Evolutionary conservation across 2,888 invertebrate species (phyloP).

Genomic region (Hirtodrosophila cameraria): DNA sequence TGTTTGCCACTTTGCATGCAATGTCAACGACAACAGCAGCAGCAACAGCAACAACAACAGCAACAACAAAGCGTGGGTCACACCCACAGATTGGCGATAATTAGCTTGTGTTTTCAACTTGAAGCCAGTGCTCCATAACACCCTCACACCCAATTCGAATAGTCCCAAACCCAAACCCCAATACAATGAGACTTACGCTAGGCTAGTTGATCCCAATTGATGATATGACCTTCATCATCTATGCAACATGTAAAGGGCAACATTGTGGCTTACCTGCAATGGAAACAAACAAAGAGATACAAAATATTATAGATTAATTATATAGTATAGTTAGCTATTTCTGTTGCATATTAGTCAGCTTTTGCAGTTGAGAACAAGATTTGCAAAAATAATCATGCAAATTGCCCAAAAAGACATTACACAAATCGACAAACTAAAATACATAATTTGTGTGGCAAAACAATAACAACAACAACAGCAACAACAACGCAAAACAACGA

Average conservation of each 20-base stretch:
- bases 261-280: constrained; percentile 52
- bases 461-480: constrained; percentile 7
- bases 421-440: constrained; percentile 34
- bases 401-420: constrained; percentile 10
- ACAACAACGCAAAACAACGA: constrained; percentile 1
- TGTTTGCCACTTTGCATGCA: constrained; percentile 42
- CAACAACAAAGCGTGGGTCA: constrained; percentile 54
- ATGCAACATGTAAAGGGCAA: constrained; percentile 4
- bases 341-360: not conserved
- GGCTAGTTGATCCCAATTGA: constrained; percentile 14
- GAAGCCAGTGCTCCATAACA: not conserved
- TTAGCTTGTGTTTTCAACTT: constrained; percentile 53
- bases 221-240: constrained; percentile 2
- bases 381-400: constrained; percentile 5
- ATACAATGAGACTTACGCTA: constrained; percentile 1
- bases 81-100: constrained; percentile 67
- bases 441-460: constrained; percentile 36
- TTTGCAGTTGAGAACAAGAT: not conserved
- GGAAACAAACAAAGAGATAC: constrained; percentile 8
- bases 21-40: constrained; percentile 22
- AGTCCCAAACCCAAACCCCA: not conserved
- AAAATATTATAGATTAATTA: constrained; percentile 18
- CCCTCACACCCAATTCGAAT: not conserved
- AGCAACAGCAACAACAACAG: constrained; percentile 7
- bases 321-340: not conserved